Percentiles rank a stretch among this genome's conserved stretches.
phyloP scores from a whole-genome alignment of 2,888 invertebrate species.

The Epirrhoe tristata region DNA sequence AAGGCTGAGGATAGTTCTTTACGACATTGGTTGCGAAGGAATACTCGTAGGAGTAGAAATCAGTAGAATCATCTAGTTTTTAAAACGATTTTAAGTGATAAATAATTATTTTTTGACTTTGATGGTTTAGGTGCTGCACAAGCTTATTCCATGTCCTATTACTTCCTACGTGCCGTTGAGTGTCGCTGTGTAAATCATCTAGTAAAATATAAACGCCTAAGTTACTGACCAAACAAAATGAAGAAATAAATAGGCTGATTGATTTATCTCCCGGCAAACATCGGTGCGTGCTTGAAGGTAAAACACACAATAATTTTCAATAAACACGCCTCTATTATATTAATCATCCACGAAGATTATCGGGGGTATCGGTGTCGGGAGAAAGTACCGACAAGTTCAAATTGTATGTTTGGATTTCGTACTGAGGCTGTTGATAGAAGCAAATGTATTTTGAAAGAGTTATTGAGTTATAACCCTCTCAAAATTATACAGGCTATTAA shows the following conservation, averaged over 20 bases:
- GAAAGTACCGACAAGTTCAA: slow-evolving; percentile 44
- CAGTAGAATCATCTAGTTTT: too few relatives aligned
- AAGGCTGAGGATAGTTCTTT: too few relatives aligned
- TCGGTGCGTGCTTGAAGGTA: slow-evolving; percentile 49
- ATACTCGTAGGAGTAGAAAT: too few relatives aligned
- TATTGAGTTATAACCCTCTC: too few relatives aligned
- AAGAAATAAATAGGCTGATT: slow-evolving; percentile 54
- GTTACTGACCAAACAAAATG: slow-evolving; percentile 31
- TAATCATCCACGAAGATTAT: slow-evolving; percentile 58
- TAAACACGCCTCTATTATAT: slow-evolving; percentile 58
- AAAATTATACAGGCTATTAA: too few relatives aligned
- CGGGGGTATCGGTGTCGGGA: slow-evolving; percentile 55
- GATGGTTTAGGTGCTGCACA: too few relatives aligned
- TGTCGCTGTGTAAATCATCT: too few relatives aligned
- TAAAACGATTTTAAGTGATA: too few relatives aligned
- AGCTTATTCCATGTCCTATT: background rate
- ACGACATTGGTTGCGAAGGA: too few relatives aligned
- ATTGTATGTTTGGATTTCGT: slow-evolving; percentile 1
- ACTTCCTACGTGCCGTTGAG: background rate
- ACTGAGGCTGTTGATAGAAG: too few relatives aligned
- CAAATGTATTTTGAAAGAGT: too few relatives aligned
- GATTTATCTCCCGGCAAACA: slow-evolving; percentile 54
- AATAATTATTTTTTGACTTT: too few relatives aligned
- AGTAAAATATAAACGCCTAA: background rate
- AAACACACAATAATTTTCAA: slow-evolving; percentile 60